Evolutionary conservation across 1,140 invertebrate species (phyloP), one percentile per base, ranked within the genome.

Genomic region (Calliopsis andreniformis): DNA sequence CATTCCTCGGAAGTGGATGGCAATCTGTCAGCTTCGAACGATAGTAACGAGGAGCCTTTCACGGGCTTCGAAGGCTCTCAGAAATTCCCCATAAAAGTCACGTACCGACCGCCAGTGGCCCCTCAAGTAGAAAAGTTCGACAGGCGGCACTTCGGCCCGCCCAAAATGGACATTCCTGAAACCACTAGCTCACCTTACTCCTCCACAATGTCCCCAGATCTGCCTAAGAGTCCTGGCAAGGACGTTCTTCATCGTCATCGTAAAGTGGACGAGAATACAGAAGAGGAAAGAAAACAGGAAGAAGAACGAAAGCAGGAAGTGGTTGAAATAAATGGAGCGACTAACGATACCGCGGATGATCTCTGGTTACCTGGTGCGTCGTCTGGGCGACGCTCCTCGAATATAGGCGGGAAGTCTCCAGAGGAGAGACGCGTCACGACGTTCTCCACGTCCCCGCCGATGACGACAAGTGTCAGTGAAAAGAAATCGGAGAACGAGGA

Each of bases 81-180:
- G 69, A 90, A 90, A 51, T 87, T 89, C 51, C 86, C 88, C 8
- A 79, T 87, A 32, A 87, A 87, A 80, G 78, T 86, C 63, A 89
- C 87, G 67, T 83, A 89, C 51, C 89, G 89, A 68, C 59, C 80
- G 39, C 49, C 85, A 0, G 62, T 58, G 10, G 43, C 77, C 12
- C 64, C 79, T 59, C 83, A 86, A 10, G 59, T 77, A 14, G 89
- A 90, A 51, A 90, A 89, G 83, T 89, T 89, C 62, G 90, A 91
- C 79, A 86, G 89, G 43, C 84, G 89, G 20, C 88, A 89, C 69
- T 91, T 91, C 20, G 88, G 89, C 0, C 84, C 88, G 20, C 76
- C 83, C 3, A 89, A 88, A 32, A 16, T 80, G 43, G 79, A 87
- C 20, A 30, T 76, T 49, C 32, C 70, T 2, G 82, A 87, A 14